Evolutionary conservation across 1,140 invertebrate species (phyloP), one percentile per base, ranked within the genome.

Genomic region (Nasonia longicornis): DNA sequence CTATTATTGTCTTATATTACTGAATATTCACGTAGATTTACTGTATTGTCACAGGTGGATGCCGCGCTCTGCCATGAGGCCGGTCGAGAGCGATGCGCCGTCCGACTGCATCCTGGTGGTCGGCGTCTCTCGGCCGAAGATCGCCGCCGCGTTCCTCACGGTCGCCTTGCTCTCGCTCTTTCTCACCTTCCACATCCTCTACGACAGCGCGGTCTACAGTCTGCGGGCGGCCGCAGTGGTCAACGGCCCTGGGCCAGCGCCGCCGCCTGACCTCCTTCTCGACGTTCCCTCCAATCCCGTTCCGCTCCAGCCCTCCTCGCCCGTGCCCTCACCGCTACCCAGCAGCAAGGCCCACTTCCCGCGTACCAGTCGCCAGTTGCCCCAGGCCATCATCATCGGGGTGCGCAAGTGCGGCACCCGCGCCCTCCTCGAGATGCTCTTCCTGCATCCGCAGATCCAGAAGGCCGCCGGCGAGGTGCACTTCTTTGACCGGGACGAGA

Each of bases 371-470:
- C 90, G 92, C 73, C 91, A 92, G 77, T 88, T 95, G 77, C 92
- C 94, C 20, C 93, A 97, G 92, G 96, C 96, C 12, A 95, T 99
- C 83, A 98, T 99, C 85, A 95, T 98, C 85, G 97, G 97, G 58
- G 97, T 97, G 45, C 93, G 97, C 83, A 99, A 99, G 90, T 97
- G 97, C 87, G 97, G 97, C 35, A 99, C 97, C 0, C 91, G 97
- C 58, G 97, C 97, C 2, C 92, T 99, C 0, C 93, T 99, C 38
- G 97, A 98, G 91, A 98, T 98, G 96, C 93, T 99, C 35, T 96
- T 96, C 87, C 92, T 98, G 11, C 97, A 99, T 91, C 97, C 97
- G 14, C 94, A 96, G 91, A 95, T 98, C 48, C 96, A 97, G 89
- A 98, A 97, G 87, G 96, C 97, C 7, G 96, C 96, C 14, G 95